Percentiles rank a stretch among this genome's conserved stretches.
phyloP scores from a whole-genome alignment of 2,113 vertebrate genomes.

The Ceuthmochares aereus region DNA sequence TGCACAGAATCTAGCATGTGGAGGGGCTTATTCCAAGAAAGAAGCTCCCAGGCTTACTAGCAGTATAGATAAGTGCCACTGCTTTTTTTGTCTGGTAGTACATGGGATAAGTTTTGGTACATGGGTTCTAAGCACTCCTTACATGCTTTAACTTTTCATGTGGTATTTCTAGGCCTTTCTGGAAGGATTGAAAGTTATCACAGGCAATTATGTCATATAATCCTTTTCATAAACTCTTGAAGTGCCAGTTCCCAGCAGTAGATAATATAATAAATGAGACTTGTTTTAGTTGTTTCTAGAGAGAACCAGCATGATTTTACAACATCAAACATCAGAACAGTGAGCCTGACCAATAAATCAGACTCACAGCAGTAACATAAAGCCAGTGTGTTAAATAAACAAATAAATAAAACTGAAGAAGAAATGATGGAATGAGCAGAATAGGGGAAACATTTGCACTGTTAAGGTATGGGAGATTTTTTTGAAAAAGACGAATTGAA shows the following conservation, averaged over 20 bases:
- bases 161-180: neutral
- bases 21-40: neutral
- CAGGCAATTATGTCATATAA: slow-evolving; percentile 11
- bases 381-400: neutral
- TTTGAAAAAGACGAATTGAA: neutral
- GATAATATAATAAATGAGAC: slow-evolving; percentile 11
- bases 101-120: neutral
- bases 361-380: neutral
- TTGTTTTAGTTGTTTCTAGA: slow-evolving; percentile 28
- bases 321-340: neutral
- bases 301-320: slow-evolving; percentile 20
- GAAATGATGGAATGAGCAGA: neutral
- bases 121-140: neutral
- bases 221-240: neutral
- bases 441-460: neutral
- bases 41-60: neutral
- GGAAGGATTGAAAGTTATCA: neutral
- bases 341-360: neutral
- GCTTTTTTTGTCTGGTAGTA: neutral
- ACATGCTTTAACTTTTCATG: neutral
- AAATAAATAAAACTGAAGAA: neutral
- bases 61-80: neutral
- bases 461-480: neutral
- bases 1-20: neutral
- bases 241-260: slow-evolving; percentile 22